These are phyloP conservation scores for Rousettus leschenaultii DNA, from an alignment of 2,113 vertebrate genomes.

Conservation along the genomic window DNA sequence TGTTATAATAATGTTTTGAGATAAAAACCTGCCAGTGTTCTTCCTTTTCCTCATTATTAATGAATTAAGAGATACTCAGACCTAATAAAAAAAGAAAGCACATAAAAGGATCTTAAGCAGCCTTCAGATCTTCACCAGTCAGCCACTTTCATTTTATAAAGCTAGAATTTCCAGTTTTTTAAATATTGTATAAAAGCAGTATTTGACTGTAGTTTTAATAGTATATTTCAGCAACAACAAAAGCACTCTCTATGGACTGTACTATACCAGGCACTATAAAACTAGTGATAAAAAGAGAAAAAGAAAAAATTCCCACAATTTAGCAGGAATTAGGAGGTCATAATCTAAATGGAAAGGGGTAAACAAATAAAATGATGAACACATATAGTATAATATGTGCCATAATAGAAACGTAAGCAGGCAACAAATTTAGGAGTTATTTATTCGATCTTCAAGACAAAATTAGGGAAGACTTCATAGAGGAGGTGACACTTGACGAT, in stretches of 20 bases:
- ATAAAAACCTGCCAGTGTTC: slow-evolving; percentile 45
- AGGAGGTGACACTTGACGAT: neutral
- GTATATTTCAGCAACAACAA: neutral
- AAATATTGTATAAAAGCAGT: slow-evolving; percentile 37
- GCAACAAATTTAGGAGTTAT: neutral
- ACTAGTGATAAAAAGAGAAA: neutral
- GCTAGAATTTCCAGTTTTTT: slow-evolving; percentile 41
- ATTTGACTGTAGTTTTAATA: slow-evolving; percentile 8
- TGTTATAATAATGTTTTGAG: slow-evolving; percentile 60
- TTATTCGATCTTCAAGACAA: neutral
- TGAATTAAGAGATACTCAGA: slow-evolving; percentile 47
- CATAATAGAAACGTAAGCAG: neutral
- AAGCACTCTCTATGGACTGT: neutral
- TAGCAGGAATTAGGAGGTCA: neutral
- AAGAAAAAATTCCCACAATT: neutral
- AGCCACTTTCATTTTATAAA: slow-evolving; percentile 39
- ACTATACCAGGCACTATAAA: neutral
- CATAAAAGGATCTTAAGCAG: slow-evolving; percentile 51
- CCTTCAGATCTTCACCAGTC: slow-evolving; percentile 28
- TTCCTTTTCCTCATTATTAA: slow-evolving; percentile 61
- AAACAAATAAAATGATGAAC: neutral
- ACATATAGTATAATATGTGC: neutral
- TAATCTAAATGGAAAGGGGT: neutral
- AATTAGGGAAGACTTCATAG: neutral
- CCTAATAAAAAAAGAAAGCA: slow-evolving; percentile 53